phyloP scores from a whole-genome alignment of 2,888 invertebrate species.

The Exocentrus adspersus region DNA sequence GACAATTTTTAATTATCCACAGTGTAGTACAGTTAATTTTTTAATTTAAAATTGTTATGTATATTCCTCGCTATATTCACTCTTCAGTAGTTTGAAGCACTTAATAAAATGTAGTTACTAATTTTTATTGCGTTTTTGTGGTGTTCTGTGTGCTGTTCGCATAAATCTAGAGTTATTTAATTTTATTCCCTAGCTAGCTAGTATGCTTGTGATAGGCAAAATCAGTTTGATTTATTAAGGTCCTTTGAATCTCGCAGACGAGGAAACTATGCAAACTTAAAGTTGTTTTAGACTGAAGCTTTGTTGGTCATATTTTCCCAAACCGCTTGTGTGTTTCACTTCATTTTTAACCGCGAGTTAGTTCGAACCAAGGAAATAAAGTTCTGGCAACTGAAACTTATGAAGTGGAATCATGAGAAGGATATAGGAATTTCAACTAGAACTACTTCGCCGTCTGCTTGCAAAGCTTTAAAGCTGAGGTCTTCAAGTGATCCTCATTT shows the following conservation, averaged over 20 bases:
- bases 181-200: too few species aligned
- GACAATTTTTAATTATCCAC: too few species aligned
- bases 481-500: slow-evolving; percentile 34
- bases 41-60: too few species aligned
- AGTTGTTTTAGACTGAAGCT: slow-evolving; percentile 39
- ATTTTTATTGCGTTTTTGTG: too few species aligned
- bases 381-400: slow-evolving; percentile 35
- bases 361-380: slow-evolving; percentile 34
- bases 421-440: slow-evolving; percentile 30
- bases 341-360: slow-evolving; percentile 45
- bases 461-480: slow-evolving; percentile 25
- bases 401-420: slow-evolving; percentile 33
- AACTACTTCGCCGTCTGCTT: slow-evolving; percentile 11
- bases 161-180: too few species aligned
- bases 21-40: too few species aligned
- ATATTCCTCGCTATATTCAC: too few species aligned
- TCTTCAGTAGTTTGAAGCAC: too few species aligned
- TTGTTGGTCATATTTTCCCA: slow-evolving; percentile 35
- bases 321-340: slow-evolving; percentile 35
- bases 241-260: too few species aligned
- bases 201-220: too few species aligned
- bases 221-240: background rate
- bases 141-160: too few species aligned
- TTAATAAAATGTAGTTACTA: too few species aligned
- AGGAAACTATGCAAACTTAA: slow-evolving; percentile 1